phyloP scores from a whole-genome alignment of 2,888 invertebrate genomes.

The Endotricha flammealis region DNA sequence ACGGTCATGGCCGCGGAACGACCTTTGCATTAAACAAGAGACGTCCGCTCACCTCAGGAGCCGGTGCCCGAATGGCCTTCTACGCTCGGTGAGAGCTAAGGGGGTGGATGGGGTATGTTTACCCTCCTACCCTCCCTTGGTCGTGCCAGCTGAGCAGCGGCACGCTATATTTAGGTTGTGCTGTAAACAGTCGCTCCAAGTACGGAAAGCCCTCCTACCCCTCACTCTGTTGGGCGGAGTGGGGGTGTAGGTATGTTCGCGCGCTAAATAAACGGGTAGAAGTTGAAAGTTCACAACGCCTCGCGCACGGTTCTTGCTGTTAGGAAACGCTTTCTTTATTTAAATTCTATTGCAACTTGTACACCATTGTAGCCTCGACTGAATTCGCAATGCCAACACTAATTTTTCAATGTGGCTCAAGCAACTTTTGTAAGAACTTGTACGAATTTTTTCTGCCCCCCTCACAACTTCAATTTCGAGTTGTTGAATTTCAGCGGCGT shows the following conservation, averaged over 20 bases:
- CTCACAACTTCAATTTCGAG: slow-evolving; percentile 39
- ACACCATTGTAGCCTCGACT: slow-evolving; percentile 65
- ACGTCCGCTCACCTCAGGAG: slow-evolving; percentile 60
- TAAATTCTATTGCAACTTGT: slow-evolving; percentile 78
- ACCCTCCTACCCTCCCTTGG: slow-evolving; percentile 52
- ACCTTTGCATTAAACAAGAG: slow-evolving; percentile 41
- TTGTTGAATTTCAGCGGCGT: slow-evolving; percentile 40
- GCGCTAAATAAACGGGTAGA: slow-evolving; percentile 64
- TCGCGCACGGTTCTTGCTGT: slow-evolving; percentile 64
- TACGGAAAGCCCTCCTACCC: slow-evolving; percentile 55
- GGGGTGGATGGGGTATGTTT: slow-evolving; percentile 54
- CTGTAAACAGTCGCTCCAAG: slow-evolving; percentile 77
- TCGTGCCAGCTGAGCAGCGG: slow-evolving; percentile 74
- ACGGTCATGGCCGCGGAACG: slow-evolving; percentile 64
- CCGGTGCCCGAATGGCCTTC: slow-evolving; percentile 63
- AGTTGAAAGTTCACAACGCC: slow-evolving; percentile 76
- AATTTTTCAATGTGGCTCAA: slow-evolving; percentile 57
- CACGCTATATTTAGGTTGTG: slow-evolving; percentile 78
- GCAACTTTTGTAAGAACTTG: slow-evolving; percentile 40
- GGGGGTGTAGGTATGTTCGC: slow-evolving; percentile 32
- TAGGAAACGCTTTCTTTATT: slow-evolving; percentile 72
- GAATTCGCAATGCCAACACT: slow-evolving; percentile 58
- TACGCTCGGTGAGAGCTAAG: slow-evolving; percentile 31
- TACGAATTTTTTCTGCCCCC: slow-evolving; percentile 41
- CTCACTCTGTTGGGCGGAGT: too few relatives aligned